Percentiles rank a stretch among this genome's conserved stretches.
Evolutionary conservation across 2,888 invertebrate species (phyloP).

Genomic region (Microdon myrmicae): DNA sequence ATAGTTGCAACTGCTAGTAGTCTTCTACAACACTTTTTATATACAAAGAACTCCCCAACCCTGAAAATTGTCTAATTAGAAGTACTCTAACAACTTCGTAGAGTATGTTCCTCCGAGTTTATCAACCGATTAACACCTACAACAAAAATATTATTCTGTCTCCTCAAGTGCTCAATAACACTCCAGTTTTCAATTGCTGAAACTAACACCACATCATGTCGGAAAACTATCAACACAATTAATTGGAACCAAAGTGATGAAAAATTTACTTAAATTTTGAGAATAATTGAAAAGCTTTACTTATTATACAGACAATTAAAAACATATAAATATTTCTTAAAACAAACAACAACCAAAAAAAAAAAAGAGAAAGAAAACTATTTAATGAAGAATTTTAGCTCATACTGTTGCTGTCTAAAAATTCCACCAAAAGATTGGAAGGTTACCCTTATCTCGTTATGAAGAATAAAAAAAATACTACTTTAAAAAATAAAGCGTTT

Average conservation of each 20-base stretch:
- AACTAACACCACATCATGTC: constrained; percentile 49
- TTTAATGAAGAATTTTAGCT: too few relatives aligned
- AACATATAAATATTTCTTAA: constrained; percentile 23
- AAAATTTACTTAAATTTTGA: constrained; percentile 11
- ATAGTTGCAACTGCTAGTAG: too few relatives aligned
- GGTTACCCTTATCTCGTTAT: constrained; percentile 25
- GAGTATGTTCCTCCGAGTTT: too few relatives aligned
- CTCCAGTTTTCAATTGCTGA: constrained; percentile 48
- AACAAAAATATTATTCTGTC: too few relatives aligned
- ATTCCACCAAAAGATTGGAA: constrained; percentile 16
- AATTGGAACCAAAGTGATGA: constrained; percentile 37
- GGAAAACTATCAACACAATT: constrained; percentile 38
- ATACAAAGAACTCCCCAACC: too few relatives aligned
- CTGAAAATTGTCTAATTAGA: too few relatives aligned
- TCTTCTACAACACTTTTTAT: too few relatives aligned
- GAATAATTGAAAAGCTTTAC: constrained; percentile 47
- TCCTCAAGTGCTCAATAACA: constrained; percentile 49
- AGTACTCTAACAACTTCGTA: too few relatives aligned
- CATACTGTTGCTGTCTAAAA: constrained; percentile 26
- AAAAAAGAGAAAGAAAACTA: constrained; percentile 10
- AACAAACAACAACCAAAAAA: constrained; percentile 13
- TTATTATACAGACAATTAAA: constrained; percentile 14
- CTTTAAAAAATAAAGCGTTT: constrained; percentile 5
- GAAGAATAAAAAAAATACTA: constrained; percentile 10
- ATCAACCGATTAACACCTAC: too few relatives aligned